Evolutionary conservation across 2,797 vertebrate genomes (phyloP).

Genomic region (Cyclopterus lumpus): DNA sequence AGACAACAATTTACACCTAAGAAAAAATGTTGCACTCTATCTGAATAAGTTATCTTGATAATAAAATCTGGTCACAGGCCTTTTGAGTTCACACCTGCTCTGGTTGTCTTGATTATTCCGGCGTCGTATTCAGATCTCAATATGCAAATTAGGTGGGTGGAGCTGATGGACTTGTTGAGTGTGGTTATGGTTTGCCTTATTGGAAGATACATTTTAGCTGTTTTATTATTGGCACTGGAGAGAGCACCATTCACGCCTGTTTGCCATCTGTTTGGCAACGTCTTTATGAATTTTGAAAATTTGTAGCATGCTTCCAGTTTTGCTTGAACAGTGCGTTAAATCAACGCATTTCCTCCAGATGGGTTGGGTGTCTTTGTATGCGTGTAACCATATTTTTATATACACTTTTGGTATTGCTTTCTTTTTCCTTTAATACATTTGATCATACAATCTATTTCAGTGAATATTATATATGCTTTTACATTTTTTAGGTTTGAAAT

Average conservation of each 20-base stretch:
- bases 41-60: neutral
- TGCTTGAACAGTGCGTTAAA: neutral
- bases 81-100: neutral
- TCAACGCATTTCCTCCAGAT: neutral
- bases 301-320: neutral
- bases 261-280: neutral
- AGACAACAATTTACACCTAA: neutral
- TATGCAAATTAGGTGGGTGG: neutral
- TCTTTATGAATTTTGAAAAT: constrained; percentile 4
- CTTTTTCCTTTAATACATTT: neutral
- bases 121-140: neutral
- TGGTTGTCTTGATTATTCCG: neutral
- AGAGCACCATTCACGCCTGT: neutral
- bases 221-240: neutral
- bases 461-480: neutral
- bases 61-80: neutral
- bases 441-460: neutral
- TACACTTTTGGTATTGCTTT: neutral
- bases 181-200: neutral
- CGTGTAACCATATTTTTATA: neutral
- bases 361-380: neutral
- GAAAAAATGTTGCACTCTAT: neutral
- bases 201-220: neutral
- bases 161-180: neutral
- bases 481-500: neutral